Base-by-base conservation (phyloP, 2,888 invertebrate genomes). In the Patella pellucida region DNA sequence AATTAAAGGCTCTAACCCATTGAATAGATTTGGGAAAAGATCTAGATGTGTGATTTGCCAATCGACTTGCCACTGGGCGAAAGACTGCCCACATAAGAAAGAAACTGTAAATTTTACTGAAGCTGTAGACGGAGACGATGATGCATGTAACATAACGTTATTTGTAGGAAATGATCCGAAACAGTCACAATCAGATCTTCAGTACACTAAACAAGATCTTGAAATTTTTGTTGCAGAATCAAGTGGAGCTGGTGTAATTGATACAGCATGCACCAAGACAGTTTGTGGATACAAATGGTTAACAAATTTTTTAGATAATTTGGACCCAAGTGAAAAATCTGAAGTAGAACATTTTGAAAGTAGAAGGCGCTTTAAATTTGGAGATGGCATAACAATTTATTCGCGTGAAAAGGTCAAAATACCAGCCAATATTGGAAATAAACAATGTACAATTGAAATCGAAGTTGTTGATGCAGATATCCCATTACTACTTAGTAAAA, bases 401-500 rank as follows among this genome's bases (percentile, higher is more conserved):
- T 69, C 69, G n/a, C 19, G 27, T 23, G 41, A 69, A 51, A 69
- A 31, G 51, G 51, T 69, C n/a, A 51, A 51, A 16, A 51, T 69
- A 12, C 41, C 69, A 19, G 41, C 41, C 19, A 41, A 15, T 19
- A 72, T 78, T 51, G 76, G 72, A 9, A 41, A 16, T 4, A 69
- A 51, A 31, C 68, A 54, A 56, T 76, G 74, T 50, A n/a, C 56
- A 14, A 71, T 72, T 19, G 72, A 73, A 27, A 69, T 69, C 27
- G 78, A 76, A 69, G 76, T 78, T 3, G 76, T 76, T 1, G 50
- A 72, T 67, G 69, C 69, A 9, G 72, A 78, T 23, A 54, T 78
- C 14, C 78, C 74, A 12, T 54, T 76, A 74, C 62, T 78, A 1
- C 56, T 76, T n/a, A 41, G 76, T 11, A 78, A 76, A 68, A 78